These are phyloP conservation scores for Pharmacophagus antenor DNA, from an alignment of 2,888 invertebrate species.

Conservation along the genomic window DNA sequence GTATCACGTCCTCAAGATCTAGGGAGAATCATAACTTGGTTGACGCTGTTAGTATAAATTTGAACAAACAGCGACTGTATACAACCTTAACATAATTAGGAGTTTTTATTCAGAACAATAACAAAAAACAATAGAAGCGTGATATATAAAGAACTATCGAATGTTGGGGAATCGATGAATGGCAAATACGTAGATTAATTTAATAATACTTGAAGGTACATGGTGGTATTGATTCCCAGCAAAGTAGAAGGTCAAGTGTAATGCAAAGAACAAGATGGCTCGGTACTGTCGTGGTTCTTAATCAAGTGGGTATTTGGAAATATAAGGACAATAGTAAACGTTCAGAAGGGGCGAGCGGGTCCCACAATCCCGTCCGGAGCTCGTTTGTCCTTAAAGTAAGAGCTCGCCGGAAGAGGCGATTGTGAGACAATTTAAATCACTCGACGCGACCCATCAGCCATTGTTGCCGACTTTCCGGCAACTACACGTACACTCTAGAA, in stretches of 20 bases:
- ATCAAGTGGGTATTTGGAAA: slow-evolving; percentile 41
- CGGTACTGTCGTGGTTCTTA: slow-evolving; percentile 41
- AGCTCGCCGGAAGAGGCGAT: slow-evolving; percentile 64
- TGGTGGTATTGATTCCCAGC: no score
- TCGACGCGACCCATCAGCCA: slow-evolving; percentile 54
- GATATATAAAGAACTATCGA: no score
- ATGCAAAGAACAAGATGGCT: slow-evolving; percentile 33
- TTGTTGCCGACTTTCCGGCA: slow-evolving; percentile 63
- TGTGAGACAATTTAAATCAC: slow-evolving; percentile 74
- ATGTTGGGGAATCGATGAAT: no score
- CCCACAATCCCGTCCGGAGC: slow-evolving; percentile 38
- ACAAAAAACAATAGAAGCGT: no score
- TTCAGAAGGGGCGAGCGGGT: slow-evolving; percentile 41
- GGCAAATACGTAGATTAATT: no score
- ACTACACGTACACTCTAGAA: slow-evolving; percentile 19
- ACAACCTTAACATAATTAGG: no score
- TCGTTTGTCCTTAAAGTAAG: slow-evolving; percentile 48
- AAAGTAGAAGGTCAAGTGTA: slow-evolving; percentile 26
- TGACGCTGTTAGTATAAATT: no score
- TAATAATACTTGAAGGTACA: no score
- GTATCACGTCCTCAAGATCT: slow-evolving; percentile 7
- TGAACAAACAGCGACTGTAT: no score
- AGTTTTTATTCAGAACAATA: no score
- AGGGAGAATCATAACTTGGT: not conserved
- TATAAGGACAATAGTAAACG: slow-evolving; percentile 38